A percentile compares a stretch with the other conserved stretches of the same genome.
phyloP scores from a whole-genome alignment of 2,888 invertebrate species.

The Itoplectis maculator region DNA sequence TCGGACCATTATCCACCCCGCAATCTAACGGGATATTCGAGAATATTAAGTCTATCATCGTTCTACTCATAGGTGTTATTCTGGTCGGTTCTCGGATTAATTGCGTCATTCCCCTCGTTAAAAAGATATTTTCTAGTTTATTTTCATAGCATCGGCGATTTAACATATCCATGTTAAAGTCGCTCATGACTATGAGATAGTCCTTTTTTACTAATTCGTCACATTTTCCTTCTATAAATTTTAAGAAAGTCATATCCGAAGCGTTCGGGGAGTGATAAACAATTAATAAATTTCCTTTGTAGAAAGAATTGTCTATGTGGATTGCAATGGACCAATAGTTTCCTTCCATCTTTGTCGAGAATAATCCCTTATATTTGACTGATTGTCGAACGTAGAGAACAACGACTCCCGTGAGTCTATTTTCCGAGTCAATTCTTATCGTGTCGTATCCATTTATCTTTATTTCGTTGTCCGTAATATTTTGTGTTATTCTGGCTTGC shows the following conservation, averaged over 20 bases:
- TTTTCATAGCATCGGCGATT: constrained; percentile 8
- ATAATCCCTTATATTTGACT: constrained; percentile 15
- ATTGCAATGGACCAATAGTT: constrained; percentile 18
- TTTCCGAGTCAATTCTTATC: constrained; percentile 21
- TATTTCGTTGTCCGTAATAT: constrained; percentile 17
- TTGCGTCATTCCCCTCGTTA: constrained; percentile 15
- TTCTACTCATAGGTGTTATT: constrained; percentile 10
- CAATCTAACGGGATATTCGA: constrained; percentile 2
- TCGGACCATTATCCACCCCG: not conserved
- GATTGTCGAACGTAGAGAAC: constrained; percentile 22
- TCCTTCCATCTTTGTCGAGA: not conserved
- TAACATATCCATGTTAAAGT: constrained; percentile 19
- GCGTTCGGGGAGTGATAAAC: constrained; percentile 21
- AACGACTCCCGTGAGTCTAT: constrained; percentile 25
- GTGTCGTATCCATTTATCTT: constrained; percentile 13
- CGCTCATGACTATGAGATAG: constrained; percentile 15
- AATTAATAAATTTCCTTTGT: constrained; percentile 20
- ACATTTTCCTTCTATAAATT: constrained; percentile 24
- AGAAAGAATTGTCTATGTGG: not conserved
- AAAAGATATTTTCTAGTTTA: constrained; percentile 28
- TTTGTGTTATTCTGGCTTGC: constrained; percentile 6
- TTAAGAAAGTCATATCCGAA: not conserved
- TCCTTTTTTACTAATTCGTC: constrained; percentile 6
- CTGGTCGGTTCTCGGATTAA: constrained; percentile 4
- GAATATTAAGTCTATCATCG: constrained; percentile 35